These are phyloP conservation scores for Calidris pygmaea DNA, from an alignment of 2,113 vertebrate species.

Conservation along the genomic window DNA sequence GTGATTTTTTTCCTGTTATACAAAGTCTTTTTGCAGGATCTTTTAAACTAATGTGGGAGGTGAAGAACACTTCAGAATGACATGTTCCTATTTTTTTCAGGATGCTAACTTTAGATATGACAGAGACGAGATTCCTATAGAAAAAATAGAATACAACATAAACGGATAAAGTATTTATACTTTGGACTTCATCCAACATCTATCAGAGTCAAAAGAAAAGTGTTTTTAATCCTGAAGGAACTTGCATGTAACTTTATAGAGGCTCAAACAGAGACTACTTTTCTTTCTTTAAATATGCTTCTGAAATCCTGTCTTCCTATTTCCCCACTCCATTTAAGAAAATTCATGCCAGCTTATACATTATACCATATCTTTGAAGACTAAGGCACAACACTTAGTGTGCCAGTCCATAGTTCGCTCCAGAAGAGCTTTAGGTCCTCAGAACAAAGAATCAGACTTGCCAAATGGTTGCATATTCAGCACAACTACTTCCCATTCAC, in stretches of 20 bases:
- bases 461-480: not conserved
- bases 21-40: not conserved
- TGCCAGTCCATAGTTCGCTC: not conserved
- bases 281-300: not conserved
- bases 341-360: not conserved
- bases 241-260: not conserved
- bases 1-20: not conserved
- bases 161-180: not conserved
- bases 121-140: not conserved
- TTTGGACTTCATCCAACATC: not conserved
- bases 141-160: not conserved
- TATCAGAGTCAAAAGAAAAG: not conserved
- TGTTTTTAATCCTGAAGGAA: not conserved
- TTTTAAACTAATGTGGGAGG: not conserved
- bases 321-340: not conserved
- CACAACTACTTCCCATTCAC: not conserved
- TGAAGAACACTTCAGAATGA: not conserved
- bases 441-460: not conserved
- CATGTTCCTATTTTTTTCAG: not conserved
- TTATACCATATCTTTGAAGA: not conserved
- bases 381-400: not conserved
- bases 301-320: not conserved
- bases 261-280: not conserved
- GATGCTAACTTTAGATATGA: not conserved
- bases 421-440: not conserved